A percentile compares a stretch with the other conserved stretches of the same genome.
Conservation (phyloP, 2,888 invertebrate genomes). For the Asteroscopus sphinx region DNA sequence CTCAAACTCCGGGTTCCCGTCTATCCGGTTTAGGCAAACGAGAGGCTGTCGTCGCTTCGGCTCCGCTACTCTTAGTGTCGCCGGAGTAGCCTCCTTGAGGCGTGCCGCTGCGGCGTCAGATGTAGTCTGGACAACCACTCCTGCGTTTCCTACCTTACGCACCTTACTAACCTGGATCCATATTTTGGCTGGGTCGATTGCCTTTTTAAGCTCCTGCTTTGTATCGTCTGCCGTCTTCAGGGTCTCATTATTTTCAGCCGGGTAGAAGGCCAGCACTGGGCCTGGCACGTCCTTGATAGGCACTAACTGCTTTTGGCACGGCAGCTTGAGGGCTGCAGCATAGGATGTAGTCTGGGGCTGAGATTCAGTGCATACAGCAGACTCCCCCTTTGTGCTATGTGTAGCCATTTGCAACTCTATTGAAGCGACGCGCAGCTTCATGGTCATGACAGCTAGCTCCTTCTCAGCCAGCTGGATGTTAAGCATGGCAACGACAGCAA, state of each 20-base stretch:
- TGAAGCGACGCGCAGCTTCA: no score
- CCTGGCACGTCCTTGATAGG: accelerated
- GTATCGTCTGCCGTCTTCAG: slow-evolving; percentile 23
- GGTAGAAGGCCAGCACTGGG: neutral
- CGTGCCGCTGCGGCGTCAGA: neutral
- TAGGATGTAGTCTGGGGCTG: no score
- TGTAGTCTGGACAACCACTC: neutral
- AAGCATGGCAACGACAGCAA: no score
- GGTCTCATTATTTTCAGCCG: accelerated
- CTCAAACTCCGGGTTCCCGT: neutral
- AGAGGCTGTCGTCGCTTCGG: accelerated
- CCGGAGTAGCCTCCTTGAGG: neutral
- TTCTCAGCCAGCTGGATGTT: no score
- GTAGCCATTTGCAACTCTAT: neutral
- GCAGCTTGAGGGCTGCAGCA: neutral
- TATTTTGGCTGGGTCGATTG: accelerated
- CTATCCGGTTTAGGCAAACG: neutral
- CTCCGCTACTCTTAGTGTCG: accelerated
- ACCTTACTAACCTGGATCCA: slow-evolving; percentile 13
- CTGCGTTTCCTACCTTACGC: neutral
- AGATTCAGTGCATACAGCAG: no score
- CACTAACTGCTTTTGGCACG: neutral
- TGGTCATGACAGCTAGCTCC: no score
- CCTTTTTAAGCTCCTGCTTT: neutral
- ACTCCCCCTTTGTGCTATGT: neutral